Conservation (phyloP, 2,888 invertebrate species). For the Alentia gelatinosa region DNA sequence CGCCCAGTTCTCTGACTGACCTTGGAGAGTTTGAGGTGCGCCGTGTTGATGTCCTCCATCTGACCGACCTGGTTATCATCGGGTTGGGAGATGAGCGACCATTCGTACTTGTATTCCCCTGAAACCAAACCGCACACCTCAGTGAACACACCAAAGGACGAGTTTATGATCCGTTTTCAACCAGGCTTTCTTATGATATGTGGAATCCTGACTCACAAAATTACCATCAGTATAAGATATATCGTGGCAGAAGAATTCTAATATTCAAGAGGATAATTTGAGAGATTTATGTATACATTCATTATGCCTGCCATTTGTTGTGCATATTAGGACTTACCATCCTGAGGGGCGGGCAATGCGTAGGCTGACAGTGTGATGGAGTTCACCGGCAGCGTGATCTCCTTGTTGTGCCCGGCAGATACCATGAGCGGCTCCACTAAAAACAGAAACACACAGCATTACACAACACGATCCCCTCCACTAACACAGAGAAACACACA, state of each 20-base stretch:
- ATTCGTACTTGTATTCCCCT: constrained; percentile 90
- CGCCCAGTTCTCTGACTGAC: constrained; percentile 85
- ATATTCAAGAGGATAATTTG: no score
- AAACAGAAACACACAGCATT: not conserved
- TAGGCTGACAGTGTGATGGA: constrained; percentile 91
- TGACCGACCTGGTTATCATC: constrained; percentile 88
- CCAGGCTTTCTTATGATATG: no score
- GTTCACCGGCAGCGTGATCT: constrained; percentile 89
- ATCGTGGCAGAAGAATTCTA: no score
- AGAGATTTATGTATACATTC: no score
- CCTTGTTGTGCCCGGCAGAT: constrained; percentile 78
- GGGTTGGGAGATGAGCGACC: constrained; percentile 91
- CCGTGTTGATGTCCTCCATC: constrained; percentile 88
- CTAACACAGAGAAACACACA: not conserved
- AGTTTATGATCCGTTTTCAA: no score
- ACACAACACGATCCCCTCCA: not conserved
- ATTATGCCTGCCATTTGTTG: no score
- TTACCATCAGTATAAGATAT: not conserved
- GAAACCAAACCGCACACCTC: not conserved
- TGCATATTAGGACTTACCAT: constrained; percentile 15
- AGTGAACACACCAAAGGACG: not conserved
- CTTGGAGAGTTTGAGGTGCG: constrained; percentile 90
- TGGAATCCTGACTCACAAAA: no score
- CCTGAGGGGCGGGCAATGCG: constrained; percentile 88
- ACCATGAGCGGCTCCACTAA: constrained; percentile 75